phyloP scores from a whole-genome alignment of 92 coral and sea anemone genomes.

The Zoanthus sansibaricus region DNA sequence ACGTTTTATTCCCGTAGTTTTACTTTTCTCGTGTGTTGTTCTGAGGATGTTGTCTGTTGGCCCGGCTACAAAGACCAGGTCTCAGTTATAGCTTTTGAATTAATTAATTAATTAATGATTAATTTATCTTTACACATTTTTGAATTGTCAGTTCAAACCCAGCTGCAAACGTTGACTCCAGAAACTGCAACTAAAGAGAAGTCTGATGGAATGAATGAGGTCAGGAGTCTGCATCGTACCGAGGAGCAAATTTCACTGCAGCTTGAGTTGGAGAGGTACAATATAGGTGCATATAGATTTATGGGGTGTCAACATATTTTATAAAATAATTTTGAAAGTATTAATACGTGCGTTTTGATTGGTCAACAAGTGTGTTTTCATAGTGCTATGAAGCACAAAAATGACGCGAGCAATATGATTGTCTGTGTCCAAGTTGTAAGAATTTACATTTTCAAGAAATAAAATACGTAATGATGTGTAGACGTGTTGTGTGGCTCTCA shows the following conservation, averaged over 20 bases:
- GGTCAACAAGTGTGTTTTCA: too few species aligned
- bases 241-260: constrained; percentile 89
- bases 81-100: neutral
- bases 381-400: too few species aligned
- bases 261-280: constrained; percentile 78
- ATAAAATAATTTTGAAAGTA: neutral
- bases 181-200: neutral
- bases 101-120: neutral
- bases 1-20: too few species aligned
- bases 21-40: neutral
- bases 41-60: too few species aligned
- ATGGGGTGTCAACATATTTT: neutral
- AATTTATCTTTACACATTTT: neutral
- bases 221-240: constrained; percentile 71
- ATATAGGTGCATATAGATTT: too few species aligned
- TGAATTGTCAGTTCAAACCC: constrained; percentile 5
- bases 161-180: neutral
- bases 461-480: too few species aligned
- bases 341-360: neutral
- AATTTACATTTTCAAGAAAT: too few species aligned
- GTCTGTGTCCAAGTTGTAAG: too few species aligned
- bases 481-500: too few species aligned
- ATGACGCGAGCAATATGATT: too few species aligned
- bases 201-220: neutral
- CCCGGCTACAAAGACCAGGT: neutral